Conservation (phyloP, 1,140 invertebrate genomes). For the Phortica variegata region DNA sequence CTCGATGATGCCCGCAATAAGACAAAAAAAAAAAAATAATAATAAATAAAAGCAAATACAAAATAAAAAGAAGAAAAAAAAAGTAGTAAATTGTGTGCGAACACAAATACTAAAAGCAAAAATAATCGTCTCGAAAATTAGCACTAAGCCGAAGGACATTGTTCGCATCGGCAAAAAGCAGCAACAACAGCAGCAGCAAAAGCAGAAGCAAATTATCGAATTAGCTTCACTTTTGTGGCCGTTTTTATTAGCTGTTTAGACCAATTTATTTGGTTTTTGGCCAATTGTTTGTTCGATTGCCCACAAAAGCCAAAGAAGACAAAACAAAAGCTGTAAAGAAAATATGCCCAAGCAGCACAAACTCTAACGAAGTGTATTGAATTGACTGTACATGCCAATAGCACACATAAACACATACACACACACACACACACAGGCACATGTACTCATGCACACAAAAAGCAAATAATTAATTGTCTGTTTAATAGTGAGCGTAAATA, state of each 20-base stretch:
- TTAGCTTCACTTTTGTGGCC: conserved; percentile 33
- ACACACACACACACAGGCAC: too few relatives aligned
- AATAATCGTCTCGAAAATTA: conserved; percentile 10
- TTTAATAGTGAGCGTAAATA: conserved; percentile 6
- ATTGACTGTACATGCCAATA: too few relatives aligned
- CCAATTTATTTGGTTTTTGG: conserved; percentile 31
- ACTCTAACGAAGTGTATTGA: too few relatives aligned
- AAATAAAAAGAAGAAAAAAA: too few relatives aligned
- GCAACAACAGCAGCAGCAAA: conserved; percentile 10
- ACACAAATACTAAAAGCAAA: conserved; percentile 7
- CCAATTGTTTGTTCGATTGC: conserved; percentile 26
- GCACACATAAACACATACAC: too few relatives aligned
- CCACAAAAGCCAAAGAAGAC: conserved; percentile 6
- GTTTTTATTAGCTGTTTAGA: conserved; percentile 39
- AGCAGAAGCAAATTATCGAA: conserved; percentile 41
- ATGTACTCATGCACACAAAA: background rate
- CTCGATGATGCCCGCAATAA: conserved; percentile 11
- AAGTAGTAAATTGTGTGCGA: background rate
- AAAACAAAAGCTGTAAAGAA: conserved; percentile 12
- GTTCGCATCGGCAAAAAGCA: background rate
- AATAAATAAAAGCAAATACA: conserved; percentile 5
- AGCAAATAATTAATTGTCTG: conserved; percentile 4
- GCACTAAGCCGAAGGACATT: too few relatives aligned
- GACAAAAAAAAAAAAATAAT: conserved; percentile 19
- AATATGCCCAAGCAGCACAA: too few relatives aligned